Percentiles rank a stretch among this genome's conserved stretches.
phyloP scores from a whole-genome alignment of 2,888 invertebrate genomes.

The Nomada fucata region DNA sequence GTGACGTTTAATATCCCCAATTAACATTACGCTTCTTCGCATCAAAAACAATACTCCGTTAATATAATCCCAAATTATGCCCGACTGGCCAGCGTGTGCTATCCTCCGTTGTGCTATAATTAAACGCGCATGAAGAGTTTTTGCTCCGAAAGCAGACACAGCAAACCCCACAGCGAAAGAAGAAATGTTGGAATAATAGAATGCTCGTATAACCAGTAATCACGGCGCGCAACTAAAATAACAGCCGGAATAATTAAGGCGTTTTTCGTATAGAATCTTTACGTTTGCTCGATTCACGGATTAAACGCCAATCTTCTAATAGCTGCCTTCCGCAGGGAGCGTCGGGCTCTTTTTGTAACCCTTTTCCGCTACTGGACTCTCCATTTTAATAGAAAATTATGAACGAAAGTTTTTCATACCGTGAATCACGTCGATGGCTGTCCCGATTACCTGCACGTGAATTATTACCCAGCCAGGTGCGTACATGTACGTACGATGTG shows the following conservation, averaged over 20 bases:
- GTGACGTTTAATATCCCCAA: too few relatives aligned
- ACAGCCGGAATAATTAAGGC: neutral
- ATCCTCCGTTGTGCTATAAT: neutral
- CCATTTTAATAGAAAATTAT: slow-evolving; percentile 13
- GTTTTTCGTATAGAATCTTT: neutral
- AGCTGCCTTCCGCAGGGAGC: neutral
- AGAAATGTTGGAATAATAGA: slow-evolving; percentile 11
- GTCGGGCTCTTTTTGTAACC: neutral
- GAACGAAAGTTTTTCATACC: neutral
- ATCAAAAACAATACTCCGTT: neutral
- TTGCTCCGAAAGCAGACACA: neutral
- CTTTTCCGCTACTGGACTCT: neutral
- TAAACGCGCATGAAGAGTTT: neutral
- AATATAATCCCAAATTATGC: neutral
- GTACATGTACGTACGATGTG: neutral
- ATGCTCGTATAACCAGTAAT: neutral
- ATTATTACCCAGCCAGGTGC: neutral
- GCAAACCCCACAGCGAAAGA: neutral
- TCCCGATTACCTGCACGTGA: slow-evolving; percentile 31
- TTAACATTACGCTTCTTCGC: neutral
- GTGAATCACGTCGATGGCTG: neutral
- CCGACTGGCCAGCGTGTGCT: neutral
- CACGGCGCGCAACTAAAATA: neutral
- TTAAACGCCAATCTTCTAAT: slow-evolving; percentile 17
- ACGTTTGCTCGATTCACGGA: neutral